These are phyloP conservation scores for Drosophila kambysellisi DNA, from an alignment of 2,888 invertebrate species.

Conservation along the genomic window DNA sequence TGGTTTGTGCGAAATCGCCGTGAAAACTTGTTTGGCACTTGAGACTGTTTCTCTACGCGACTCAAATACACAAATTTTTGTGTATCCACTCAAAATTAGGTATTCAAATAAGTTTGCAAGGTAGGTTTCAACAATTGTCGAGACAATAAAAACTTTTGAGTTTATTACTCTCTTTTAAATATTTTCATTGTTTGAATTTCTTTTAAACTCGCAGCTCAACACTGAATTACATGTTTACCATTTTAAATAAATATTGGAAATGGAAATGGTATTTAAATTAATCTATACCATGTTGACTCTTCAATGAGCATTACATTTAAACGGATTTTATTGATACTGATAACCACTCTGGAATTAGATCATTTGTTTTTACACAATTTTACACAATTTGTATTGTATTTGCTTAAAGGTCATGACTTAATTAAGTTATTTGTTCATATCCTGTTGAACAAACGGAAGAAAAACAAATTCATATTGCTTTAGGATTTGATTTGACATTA, in stretches of 20 bases:
- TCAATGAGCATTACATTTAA: background rate
- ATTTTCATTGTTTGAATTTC: background rate
- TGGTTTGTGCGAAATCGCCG: conserved; percentile 2
- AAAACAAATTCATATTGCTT: conserved; percentile 14
- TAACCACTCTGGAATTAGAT: background rate
- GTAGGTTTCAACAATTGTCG: conserved; percentile 4
- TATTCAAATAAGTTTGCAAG: conserved; percentile 15
- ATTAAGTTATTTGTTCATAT: background rate
- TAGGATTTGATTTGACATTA: background rate
- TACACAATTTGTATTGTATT: background rate
- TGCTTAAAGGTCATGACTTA: background rate
- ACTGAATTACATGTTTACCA: fast-evolving
- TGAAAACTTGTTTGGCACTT: conserved; percentile 41
- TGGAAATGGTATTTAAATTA: background rate
- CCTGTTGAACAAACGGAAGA: conserved; percentile 17
- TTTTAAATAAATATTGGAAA: background rate
- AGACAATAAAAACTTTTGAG: background rate
- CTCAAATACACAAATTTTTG: conserved; percentile 35
- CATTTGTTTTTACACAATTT: background rate
- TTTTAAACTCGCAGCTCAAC: background rate
- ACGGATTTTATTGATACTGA: background rate
- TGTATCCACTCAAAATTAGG: conserved; percentile 12
- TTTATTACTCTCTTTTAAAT: background rate
- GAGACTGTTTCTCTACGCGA: conserved; percentile 43
- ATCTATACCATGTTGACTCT: background rate